Evolutionary conservation across 2,888 invertebrate species (phyloP).

Genomic region (Ormyrus pomaceus): DNA sequence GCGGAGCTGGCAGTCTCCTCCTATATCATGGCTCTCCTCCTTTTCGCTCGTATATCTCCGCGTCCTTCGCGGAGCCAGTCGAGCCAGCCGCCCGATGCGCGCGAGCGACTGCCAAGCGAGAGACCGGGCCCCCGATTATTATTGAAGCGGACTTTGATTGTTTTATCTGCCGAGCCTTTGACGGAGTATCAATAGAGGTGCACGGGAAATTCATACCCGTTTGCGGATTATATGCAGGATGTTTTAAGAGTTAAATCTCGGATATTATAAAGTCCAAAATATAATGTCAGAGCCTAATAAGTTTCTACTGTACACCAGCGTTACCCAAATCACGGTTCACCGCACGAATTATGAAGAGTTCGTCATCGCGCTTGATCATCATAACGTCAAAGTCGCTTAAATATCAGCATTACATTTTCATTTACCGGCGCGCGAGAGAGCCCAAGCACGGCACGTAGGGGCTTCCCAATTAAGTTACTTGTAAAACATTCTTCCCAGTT

Average conservation of each 20-base stretch:
- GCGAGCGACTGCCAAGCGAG: not conserved
- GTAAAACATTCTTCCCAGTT: conserved; percentile 48
- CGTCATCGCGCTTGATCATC: conserved; percentile 38
- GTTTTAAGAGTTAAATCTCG: too few species aligned
- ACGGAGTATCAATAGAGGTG: too few species aligned
- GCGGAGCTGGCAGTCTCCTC: conserved; percentile 39
- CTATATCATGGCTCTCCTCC: not conserved
- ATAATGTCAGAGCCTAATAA: too few species aligned
- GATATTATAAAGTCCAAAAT: too few species aligned
- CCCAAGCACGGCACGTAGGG: not conserved
- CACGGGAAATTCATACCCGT: too few species aligned
- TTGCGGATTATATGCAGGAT: too few species aligned
- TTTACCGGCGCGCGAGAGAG: not conserved
- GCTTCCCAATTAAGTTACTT: conserved; percentile 48
- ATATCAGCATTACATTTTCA: conserved; percentile 42
- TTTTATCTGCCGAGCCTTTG: not conserved
- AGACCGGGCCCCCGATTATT: conserved; percentile 26
- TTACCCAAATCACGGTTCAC: not conserved
- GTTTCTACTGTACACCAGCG: too few species aligned
- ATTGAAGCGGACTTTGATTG: conserved; percentile 15
- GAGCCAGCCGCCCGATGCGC: too few species aligned
- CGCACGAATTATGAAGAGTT: too few species aligned
- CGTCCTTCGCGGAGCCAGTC: conserved; percentile 1
- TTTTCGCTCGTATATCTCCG: not conserved
- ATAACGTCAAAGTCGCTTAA: conserved; percentile 46